Conservation (phyloP, 2,113 vertebrate genomes). For the Sapajus apella region DNA sequence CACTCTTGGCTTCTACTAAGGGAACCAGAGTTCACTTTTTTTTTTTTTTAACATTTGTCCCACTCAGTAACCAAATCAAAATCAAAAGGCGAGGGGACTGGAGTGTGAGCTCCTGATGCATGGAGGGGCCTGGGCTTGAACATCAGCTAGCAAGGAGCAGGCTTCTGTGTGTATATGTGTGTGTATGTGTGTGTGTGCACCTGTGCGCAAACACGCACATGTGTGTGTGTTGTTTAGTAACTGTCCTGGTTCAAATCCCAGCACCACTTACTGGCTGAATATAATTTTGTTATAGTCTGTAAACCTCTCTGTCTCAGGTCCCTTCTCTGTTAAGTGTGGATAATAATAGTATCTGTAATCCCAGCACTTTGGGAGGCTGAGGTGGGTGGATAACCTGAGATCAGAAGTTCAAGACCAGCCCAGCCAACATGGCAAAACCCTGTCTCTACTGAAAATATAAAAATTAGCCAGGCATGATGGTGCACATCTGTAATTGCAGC, state of each 20-base stretch:
- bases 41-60: neutral
- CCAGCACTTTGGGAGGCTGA: too few species aligned
- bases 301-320: neutral
- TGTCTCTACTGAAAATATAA: too few species aligned
- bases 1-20: neutral
- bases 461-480: too few species aligned
- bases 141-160: neutral
- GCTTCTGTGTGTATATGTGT: neutral
- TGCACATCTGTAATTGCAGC: too few species aligned
- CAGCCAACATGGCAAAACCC: too few species aligned
- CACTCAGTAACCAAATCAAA: neutral
- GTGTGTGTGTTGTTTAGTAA: neutral
- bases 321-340: conserved; percentile 10
- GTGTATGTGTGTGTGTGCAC: too few species aligned
- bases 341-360: neutral
- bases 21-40: neutral
- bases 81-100: neutral
- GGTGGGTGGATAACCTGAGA: too few species aligned
- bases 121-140: neutral
- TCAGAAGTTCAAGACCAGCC: too few species aligned
- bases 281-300: neutral
- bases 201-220: too few species aligned
- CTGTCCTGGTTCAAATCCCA: neutral
- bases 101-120: neutral
- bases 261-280: neutral